Percentiles rank a stretch among this genome's conserved stretches.
phyloP scores from a whole-genome alignment of 2,797 vertebrate species.

The Brachymystax lenok region DNA sequence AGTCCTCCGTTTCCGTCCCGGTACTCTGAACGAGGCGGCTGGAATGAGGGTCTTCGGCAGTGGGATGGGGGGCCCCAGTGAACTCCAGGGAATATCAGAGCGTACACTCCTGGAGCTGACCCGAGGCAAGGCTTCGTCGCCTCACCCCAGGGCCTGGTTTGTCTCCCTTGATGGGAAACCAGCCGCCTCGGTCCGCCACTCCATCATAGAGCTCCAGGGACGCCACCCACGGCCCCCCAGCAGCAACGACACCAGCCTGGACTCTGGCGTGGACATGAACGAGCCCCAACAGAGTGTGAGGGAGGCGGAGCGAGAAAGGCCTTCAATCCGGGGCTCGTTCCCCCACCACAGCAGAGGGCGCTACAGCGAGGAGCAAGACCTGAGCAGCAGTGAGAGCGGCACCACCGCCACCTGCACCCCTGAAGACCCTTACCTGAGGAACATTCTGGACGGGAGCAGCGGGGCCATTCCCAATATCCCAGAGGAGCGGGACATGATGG shows the following conservation, averaged over 20 bases:
- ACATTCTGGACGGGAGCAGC: slow-evolving; percentile 83
- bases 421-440: slow-evolving; percentile 85
- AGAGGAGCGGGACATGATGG: slow-evolving; percentile 75
- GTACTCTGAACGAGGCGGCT: slow-evolving; percentile 91
- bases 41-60: slow-evolving; percentile 82
- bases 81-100: slow-evolving; percentile 94
- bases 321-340: slow-evolving; percentile 74
- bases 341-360: slow-evolving; percentile 72
- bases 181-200: slow-evolving; percentile 89
- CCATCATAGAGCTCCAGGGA: slow-evolving; percentile 90
- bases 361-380: slow-evolving; percentile 81
- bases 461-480: slow-evolving; percentile 81
- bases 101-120: slow-evolving; percentile 90
- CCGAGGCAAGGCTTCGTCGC: slow-evolving; percentile 83
- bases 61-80: slow-evolving; percentile 62
- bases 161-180: slow-evolving; percentile 95
- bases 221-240: slow-evolving; percentile 81
- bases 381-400: slow-evolving; percentile 93
- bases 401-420: slow-evolving; percentile 87
- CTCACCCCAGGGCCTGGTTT: slow-evolving; percentile 92
- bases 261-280: slow-evolving; percentile 97
- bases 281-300: slow-evolving; percentile 83
- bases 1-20: slow-evolving; percentile 94
- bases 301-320: slow-evolving; percentile 84
- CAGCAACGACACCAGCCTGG: slow-evolving; percentile 94